Percentiles rank a stretch among this genome's conserved stretches.
Evolutionary conservation across 2,888 invertebrate genomes (phyloP).

Genomic region (Philonicus albiceps): DNA sequence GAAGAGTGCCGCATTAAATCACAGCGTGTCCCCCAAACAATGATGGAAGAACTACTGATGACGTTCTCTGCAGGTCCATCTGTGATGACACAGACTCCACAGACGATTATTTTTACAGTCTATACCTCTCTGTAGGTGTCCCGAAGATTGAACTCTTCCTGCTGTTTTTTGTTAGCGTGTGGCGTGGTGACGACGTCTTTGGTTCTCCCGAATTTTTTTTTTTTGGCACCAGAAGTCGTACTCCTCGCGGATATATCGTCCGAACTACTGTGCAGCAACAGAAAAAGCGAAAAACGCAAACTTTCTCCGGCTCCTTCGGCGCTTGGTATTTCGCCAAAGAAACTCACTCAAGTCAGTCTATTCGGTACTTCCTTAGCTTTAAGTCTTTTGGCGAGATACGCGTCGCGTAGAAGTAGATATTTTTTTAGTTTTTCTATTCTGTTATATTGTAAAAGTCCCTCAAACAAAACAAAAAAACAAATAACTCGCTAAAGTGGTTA

Average conservation of each 20-base stretch:
- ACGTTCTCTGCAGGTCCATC: background rate
- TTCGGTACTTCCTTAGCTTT: slow-evolving; percentile 21
- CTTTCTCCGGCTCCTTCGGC: slow-evolving; percentile 20
- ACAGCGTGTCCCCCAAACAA: background rate
- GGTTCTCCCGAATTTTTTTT: background rate
- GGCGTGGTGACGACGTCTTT: background rate
- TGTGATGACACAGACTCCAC: slow-evolving; percentile 14
- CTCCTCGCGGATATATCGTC: background rate
- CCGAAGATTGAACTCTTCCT: slow-evolving; percentile 24
- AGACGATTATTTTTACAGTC: slow-evolving; percentile 5
- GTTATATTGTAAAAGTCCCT: background rate
- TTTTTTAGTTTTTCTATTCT: background rate
- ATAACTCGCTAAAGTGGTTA: background rate
- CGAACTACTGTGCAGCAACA: background rate
- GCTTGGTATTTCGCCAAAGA: background rate
- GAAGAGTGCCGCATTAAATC: background rate
- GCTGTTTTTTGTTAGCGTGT: background rate
- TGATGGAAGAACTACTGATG: background rate
- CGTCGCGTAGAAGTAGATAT: background rate
- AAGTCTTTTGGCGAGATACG: background rate
- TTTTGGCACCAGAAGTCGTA: background rate
- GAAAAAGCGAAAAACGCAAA: slow-evolving; percentile 1
- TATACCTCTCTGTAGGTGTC: slow-evolving; percentile 1
- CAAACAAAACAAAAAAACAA: background rate
- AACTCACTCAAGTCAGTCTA: background rate